Evolutionary conservation across 2,888 invertebrate species (phyloP), one percentile per base, ranked within the genome.

Genomic region (Didymodactylos carnosus): DNA sequence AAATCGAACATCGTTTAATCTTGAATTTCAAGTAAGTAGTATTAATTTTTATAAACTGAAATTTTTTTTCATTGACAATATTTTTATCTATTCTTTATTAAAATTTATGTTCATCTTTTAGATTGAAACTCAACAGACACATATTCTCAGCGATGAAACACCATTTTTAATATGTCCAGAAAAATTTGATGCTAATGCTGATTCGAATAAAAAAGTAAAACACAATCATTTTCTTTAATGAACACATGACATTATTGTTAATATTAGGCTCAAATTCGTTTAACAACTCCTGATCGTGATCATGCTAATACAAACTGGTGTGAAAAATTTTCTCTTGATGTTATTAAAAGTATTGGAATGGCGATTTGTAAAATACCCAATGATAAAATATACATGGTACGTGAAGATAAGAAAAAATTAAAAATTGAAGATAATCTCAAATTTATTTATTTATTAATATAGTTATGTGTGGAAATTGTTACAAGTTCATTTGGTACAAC

Each of bases 271-370:
- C 53, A 53, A 53, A 53, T 53, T 16, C 27, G 27, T 29, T 14
- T 53, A 16, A 16, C 14, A 29, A 29, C 1, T 14, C n/a, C 27
- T 16, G 40, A 39, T 16, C 39, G 71, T 51, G 1, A 6, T 2
- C 16, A 35, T 16, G 39, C 39, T 3, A 39, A 39, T 13, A 91
- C 93, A 10, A 91, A 91, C 77, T 98, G 94, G 94, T 95, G 95
- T 3, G 92, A 95, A 77, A 93, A 92, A 82, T 97, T 99, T 83
- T 91, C 97, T 0, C 85, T 98, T 73, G 98, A 99, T 81, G 92
- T 93, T 1, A 94, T 95, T n/a, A 98, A 98, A 10, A 94, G 93
- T 76, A 90, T 91, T 62, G 97, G 97, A 49, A 41, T 95, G 95
- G 81, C 85, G 85, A 77, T 11, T 40, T 75, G 51, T 51, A 51